phyloP scores from a whole-genome alignment of 2,113 vertebrate genomes.

The Suricata suricatta region DNA sequence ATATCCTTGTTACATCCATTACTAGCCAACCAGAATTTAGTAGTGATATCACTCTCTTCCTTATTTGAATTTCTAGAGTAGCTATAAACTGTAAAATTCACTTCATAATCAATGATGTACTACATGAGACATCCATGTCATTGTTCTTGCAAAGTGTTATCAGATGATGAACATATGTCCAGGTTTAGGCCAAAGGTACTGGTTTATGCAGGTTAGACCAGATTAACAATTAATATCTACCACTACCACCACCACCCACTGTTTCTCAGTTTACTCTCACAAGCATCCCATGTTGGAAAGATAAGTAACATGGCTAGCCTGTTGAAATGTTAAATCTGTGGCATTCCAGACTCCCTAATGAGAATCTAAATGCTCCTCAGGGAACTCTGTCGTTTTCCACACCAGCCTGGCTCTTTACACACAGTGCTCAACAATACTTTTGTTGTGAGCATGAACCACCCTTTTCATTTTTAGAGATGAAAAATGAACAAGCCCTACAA shows the following conservation, averaged over 20 bases:
- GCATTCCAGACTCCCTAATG: not conserved
- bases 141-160: not conserved
- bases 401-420: not conserved
- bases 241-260: too few relatives aligned
- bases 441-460: not conserved
- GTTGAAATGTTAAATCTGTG: not conserved
- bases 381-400: not conserved
- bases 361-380: not conserved
- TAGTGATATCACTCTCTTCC: not conserved
- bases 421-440: not conserved
- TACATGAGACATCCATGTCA: not conserved
- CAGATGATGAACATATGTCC: not conserved
- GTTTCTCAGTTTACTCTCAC: not conserved
- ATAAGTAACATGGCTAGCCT: not conserved
- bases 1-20: not conserved
- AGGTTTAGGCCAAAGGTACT: not conserved
- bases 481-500: constrained; percentile 11
- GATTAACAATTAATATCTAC: constrained; percentile 22
- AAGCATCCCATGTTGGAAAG: not conserved
- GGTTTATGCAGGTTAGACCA: not conserved
- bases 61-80: not conserved
- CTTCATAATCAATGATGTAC: not conserved
- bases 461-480: constrained; percentile 37
- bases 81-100: not conserved
- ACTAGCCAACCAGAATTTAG: not conserved